Evolutionary conservation across 2,113 vertebrate species (phyloP).

Genomic region (Callithrix jacchus): DNA sequence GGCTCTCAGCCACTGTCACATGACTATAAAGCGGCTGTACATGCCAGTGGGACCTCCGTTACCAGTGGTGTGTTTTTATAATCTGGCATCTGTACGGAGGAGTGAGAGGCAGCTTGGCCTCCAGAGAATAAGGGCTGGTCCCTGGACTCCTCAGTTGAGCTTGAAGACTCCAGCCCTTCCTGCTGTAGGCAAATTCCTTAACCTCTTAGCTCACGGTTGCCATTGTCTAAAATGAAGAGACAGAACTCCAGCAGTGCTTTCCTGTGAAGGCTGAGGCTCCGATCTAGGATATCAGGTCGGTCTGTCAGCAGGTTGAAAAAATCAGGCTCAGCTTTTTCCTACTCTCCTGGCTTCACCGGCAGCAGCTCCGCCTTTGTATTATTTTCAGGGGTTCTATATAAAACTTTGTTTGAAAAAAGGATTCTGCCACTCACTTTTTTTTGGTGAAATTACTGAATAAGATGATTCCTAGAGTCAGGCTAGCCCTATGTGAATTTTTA

Average conservation of each 20-base stretch:
- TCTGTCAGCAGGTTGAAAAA: neutral
- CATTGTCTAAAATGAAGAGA: neutral
- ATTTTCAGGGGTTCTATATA: slow-evolving; percentile 33
- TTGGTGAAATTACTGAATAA: neutral
- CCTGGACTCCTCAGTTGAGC: neutral
- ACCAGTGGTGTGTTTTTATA: neutral
- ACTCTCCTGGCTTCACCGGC: neutral
- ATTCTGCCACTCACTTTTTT: neutral
- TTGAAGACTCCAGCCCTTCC: neutral
- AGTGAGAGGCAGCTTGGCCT: neutral
- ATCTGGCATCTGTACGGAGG: neutral
- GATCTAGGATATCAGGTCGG: neutral
- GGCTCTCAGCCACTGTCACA: neutral
- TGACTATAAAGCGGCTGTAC: neutral
- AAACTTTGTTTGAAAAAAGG: neutral
- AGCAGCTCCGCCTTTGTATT: slow-evolving; percentile 2
- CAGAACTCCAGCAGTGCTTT: neutral
- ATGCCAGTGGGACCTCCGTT: neutral
- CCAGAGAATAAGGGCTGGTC: neutral
- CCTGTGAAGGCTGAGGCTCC: neutral
- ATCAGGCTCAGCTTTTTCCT: neutral
- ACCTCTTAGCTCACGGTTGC: neutral
- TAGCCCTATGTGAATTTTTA: neutral
- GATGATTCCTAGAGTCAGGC: slow-evolving; percentile 10
- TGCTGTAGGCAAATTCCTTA: neutral